A percentile compares a stretch with the other conserved stretches of the same genome.
Evolutionary conservation across 2,797 vertebrate species (phyloP).

Genomic region (Bradypodion ventrale): DNA sequence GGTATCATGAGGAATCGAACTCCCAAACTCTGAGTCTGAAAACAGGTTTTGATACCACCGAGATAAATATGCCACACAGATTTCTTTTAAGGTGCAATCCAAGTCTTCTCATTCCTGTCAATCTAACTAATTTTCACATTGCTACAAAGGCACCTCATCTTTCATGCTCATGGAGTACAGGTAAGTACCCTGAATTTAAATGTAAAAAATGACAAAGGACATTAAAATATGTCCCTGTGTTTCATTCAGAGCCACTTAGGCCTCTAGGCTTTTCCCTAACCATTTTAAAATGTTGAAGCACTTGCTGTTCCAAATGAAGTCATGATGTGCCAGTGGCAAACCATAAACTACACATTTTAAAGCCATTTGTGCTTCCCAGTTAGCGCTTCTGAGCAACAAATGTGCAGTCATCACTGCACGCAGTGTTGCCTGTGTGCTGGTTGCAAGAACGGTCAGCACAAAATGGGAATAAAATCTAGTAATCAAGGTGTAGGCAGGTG

Average conservation of each 20-base stretch:
- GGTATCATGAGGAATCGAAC: too few species aligned
- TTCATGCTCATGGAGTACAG: background rate
- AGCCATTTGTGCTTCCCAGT: background rate
- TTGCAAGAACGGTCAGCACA: constrained; percentile 21
- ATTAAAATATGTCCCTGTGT: background rate
- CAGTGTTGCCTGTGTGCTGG: background rate
- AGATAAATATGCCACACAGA: constrained; percentile 12
- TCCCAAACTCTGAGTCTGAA: too few species aligned
- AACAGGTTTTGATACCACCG: too few species aligned
- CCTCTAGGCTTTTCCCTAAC: background rate
- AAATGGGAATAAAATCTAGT: constrained; percentile 17
- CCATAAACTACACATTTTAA: background rate
- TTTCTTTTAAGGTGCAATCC: background rate
- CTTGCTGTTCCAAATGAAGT: constrained; percentile 1
- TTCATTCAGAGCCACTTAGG: background rate
- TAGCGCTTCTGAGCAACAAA: constrained; percentile 23
- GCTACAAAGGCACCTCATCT: background rate
- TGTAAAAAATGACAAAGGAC: background rate
- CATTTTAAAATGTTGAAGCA: background rate
- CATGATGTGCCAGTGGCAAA: constrained; percentile 4
- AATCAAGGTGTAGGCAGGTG: background rate
- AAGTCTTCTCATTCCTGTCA: constrained; percentile 10
- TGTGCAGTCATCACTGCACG: accelerated
- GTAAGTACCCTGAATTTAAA: background rate
- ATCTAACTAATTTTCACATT: background rate